Evolutionary conservation across 2,888 invertebrate species (phyloP), one percentile per base, ranked within the genome.

Genomic region (Coelopa pilipes): DNA sequence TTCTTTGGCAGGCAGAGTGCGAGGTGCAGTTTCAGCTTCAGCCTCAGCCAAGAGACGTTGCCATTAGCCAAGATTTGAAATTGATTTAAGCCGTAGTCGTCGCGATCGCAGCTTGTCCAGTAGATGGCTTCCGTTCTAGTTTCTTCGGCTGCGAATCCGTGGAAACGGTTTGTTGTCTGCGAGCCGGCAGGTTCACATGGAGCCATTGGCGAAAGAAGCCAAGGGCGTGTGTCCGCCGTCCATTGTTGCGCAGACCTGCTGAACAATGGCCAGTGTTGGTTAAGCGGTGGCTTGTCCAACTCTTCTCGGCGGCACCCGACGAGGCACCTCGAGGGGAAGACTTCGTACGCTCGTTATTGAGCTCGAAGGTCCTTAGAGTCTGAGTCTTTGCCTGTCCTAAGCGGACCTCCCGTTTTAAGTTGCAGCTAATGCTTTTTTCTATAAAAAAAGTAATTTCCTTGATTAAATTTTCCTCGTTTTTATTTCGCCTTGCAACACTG

Each of bases 71-170:
- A 62, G 4, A 62, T 62, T 45, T 34, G 19, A 57, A 62, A 45
- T 45, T 62, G 21, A 34, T 62, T 34, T 34, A 34, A 4, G 34
- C 34, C 34, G 34, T 34, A 34, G 34, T 34, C 34, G 34, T 21
- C 5, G 68, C 45, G 46, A 21, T 19, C 12, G 47, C 46, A 53
- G 47, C 17, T 47, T 60, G 65, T 71, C 71, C 55, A 65, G 71
- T 63, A 55, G 71, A 71, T 71, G 71, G 63, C 10, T 71, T 71
- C 65, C 71, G 71, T 71, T 71, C 71, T 46, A 71, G 65, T 55
- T 65, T 63, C 46, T 9, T 7, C 24, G 21, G 15, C 15, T 45
- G 46, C 63, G 71, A 62, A 53, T 71, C 46, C 63, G 45, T 55
- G 24, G 46, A 53, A 65, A 55, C 19, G 24, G 46, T 65, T 49